Evolutionary conservation across 92 coral and sea anemone genomes (phyloP), one percentile per base, ranked within the genome.

Genomic region (Micromussa lordhowensis): DNA sequence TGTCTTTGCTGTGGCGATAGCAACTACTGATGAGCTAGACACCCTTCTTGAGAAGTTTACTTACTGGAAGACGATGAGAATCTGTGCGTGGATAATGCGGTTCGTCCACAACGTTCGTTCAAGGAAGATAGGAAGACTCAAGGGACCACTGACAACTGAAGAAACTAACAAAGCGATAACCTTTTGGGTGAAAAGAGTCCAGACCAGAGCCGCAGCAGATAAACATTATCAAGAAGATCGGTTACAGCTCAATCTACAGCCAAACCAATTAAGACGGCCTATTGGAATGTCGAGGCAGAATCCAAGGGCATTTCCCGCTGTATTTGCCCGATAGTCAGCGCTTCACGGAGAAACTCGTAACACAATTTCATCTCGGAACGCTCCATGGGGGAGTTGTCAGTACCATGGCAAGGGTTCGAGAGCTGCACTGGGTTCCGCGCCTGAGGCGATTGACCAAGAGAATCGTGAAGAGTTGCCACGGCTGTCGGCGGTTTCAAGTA

Each of bases 1-100:
- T 75, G 40, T 93, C 35, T 80, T 93, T 74, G 90, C 94, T 79
- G 88, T 91, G 72, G 76, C 76, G 68, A 29, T 82, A 81, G 96
- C 93, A 73, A 87, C 31, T 83, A 82, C 69, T 55, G 88, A 90
- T 68, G 82, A 80, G 17, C 28, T 86, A 74, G 92, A 89, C 22
- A 29, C 77, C 29, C 84, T 83, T 11, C 89, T 89, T 51, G 90
- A 75, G 63, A 89, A 89, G 53, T 78, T 9, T 17, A 61, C 71
- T 80, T 82, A 81, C 66, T 88, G 81, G 91, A 71, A 49, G n/a
- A 61, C 90, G 14, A 55, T 86, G 30, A 77, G 85, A 64, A 59
- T 68, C 29, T 71, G 70, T 29, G 88, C 88, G 40, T 84, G 87
- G 80, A 73, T 84, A 2, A 24, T 15, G 81, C 70, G 86, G 73